Evolutionary conservation across 2,797 vertebrate genomes (phyloP), one percentile per base, ranked within the genome.

Genomic region (Cygnus olor): DNA sequence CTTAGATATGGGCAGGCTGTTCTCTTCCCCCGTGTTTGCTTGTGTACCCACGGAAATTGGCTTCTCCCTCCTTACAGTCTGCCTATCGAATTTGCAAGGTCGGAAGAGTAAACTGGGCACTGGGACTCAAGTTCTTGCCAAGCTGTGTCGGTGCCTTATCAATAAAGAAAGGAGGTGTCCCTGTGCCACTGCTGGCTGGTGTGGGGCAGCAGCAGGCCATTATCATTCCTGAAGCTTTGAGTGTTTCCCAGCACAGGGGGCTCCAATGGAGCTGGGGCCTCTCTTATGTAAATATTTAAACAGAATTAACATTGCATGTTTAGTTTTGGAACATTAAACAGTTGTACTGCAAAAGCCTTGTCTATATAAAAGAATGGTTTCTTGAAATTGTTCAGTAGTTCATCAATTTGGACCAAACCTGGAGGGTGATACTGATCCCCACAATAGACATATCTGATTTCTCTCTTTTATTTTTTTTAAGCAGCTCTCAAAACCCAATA

Each of bases 241-340:
- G 44, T 34, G 25, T 64, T 92, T 86, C 38, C 60, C 25, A 80
- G 8, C 0, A 2, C 4, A 32, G 51, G 38, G 32, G 18, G 27
- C 36, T 66, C 20, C 51, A 70, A 60, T 78, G 61, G 24, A 86
- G 24, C n/a, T 44, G 44, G 20, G 18, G 42, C 36, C 47, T 86
- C 44, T 9, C 44, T 81, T 68, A 51, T 7, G 19, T 92, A 76
- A 92, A 86, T 76, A 24, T 88, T 95, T 88, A 69, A 92, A 68
- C 36, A 56, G 32, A 86, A 30, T 79, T 93, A 90, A 84, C 30
- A 28, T 49, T 78, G 38, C 18, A 40, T 53, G 27, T 3, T 2
- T 92, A 49, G 84, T 90, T 93, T 57, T 92, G 40, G 80, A 84
- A 53, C 90, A 86, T 61, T 79, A 71, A 94, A 25, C 7, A n/a